Conservation (phyloP, 2,888 invertebrate species). For the Nymphalis urticae region DNA sequence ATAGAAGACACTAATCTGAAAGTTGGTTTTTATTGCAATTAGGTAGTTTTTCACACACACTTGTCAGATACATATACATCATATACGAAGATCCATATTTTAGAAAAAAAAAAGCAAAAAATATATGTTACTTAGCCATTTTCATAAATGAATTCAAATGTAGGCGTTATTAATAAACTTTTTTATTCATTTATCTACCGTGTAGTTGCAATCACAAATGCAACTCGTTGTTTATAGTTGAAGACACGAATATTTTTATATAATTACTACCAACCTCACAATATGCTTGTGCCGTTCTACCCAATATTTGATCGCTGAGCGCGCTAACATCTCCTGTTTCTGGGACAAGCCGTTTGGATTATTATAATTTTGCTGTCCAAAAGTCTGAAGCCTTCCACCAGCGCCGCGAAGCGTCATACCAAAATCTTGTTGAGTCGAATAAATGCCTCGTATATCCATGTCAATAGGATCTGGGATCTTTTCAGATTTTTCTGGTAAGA, state of each 20-base stretch:
- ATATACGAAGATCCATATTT: too few species aligned
- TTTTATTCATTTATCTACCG: too few species aligned
- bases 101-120: too few species aligned
- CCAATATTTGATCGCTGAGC: conserved; percentile 95
- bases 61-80: too few species aligned
- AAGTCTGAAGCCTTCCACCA: conserved; percentile 84
- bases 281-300: conserved; percentile 94
- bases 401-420: conserved; percentile 87
- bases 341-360: conserved; percentile 90
- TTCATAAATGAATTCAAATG: too few species aligned
- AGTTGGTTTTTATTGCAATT: conserved; percentile 13
- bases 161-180: too few species aligned
- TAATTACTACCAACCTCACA: conserved; percentile 80
- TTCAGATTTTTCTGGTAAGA: conserved; percentile 65
- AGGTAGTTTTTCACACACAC: too few species aligned
- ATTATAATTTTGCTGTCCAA: conserved; percentile 69
- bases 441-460: conserved; percentile 87
- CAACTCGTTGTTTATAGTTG: too few species aligned
- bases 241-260: too few species aligned
- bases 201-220: too few species aligned
- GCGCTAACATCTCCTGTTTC: conserved; percentile 91
- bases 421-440: conserved; percentile 89
- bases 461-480: conserved; percentile 80
- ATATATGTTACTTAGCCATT: too few species aligned
- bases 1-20: conserved; percentile 89